Percentiles rank a stretch among this genome's conserved stretches.
Evolutionary conservation across 2,113 vertebrate genomes (phyloP).

Genomic region (Lates calcarifer): DNA sequence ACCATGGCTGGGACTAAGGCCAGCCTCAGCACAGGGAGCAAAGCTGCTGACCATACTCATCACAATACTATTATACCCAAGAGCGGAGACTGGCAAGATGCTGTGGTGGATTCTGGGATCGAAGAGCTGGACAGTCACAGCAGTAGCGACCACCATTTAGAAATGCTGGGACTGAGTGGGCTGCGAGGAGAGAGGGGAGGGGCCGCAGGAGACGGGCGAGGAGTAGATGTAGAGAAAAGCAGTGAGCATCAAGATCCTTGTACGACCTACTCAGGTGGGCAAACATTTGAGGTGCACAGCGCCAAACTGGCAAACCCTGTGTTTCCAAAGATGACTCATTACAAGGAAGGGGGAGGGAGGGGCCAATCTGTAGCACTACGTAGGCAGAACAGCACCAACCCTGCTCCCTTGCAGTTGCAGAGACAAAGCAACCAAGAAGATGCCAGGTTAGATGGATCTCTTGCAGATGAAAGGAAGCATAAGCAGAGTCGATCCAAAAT

Average conservation of each 20-base stretch:
- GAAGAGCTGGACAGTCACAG: constrained; percentile 93
- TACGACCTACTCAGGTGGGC: constrained; percentile 87
- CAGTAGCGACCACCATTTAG: constrained; percentile 92
- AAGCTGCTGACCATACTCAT: constrained; percentile 60
- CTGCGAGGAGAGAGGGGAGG: constrained; percentile 71
- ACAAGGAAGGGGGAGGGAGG: constrained; percentile 73
- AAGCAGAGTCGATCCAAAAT: constrained; percentile 64
- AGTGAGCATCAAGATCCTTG: constrained; percentile 87
- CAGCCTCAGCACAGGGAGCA: constrained; percentile 42
- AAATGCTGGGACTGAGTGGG: constrained; percentile 84
- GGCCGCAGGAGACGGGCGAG: constrained; percentile 50
- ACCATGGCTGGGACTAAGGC: constrained; percentile 48
- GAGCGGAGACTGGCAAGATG: constrained; percentile 85
- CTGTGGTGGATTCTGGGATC: constrained; percentile 91
- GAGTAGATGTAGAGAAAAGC: constrained; percentile 70
- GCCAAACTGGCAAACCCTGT: constrained; percentile 77
- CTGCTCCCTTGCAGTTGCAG: constrained; percentile 77
- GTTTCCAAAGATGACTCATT: constrained; percentile 79
- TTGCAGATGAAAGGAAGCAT: constrained; percentile 60
- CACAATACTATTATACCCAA: constrained; percentile 53
- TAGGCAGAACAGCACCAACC: constrained; percentile 81
- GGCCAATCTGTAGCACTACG: constrained; percentile 70
- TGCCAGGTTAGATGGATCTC: constrained; percentile 51
- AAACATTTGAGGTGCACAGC: constrained; percentile 85
- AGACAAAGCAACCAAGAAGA: constrained; percentile 75